These are phyloP conservation scores for Heliothis subflexa DNA, from an alignment of 1,140 invertebrate genomes.

Conservation along the genomic window DNA sequence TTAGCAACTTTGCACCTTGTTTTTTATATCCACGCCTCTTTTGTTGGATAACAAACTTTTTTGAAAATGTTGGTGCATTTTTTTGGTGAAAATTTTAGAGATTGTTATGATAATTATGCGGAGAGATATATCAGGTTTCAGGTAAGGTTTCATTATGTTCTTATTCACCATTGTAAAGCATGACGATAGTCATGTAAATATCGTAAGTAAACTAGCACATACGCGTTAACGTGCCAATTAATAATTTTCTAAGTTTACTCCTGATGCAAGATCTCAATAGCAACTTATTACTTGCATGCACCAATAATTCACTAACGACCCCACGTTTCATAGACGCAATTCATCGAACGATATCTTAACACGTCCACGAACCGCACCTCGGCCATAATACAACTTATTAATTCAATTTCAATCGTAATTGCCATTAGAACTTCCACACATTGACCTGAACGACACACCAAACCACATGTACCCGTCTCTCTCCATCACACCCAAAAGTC, in stretches of 20 bases:
- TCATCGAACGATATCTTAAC: slow-evolving; percentile 13
- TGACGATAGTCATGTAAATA: too few species aligned
- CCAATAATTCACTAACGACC: neutral
- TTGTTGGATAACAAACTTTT: neutral
- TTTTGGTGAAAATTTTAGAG: neutral
- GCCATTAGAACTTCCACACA: slow-evolving; percentile 41
- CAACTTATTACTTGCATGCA: neutral
- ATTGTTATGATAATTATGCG: too few species aligned
- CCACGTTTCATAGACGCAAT: neutral
- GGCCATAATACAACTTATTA: slow-evolving; percentile 41
- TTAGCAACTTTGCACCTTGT: slow-evolving; percentile 35
- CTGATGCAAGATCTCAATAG: too few species aligned
- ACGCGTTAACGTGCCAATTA: too few species aligned
- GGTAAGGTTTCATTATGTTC: too few species aligned
- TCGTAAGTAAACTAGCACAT: too few species aligned
- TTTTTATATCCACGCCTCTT: slow-evolving; percentile 7
- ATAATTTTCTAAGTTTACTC: too few species aligned
- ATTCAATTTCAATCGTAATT: slow-evolving; percentile 40
- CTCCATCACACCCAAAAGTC: neutral
- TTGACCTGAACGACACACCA: slow-evolving; percentile 27
- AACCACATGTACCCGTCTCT: slow-evolving; percentile 28
- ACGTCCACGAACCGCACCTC: neutral
- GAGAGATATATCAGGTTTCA: too few species aligned
- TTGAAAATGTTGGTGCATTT: neutral
- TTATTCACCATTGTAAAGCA: too few species aligned